Evolutionary conservation across 2,113 vertebrate species (phyloP).

Genomic region (Nanorana parkeri): DNA sequence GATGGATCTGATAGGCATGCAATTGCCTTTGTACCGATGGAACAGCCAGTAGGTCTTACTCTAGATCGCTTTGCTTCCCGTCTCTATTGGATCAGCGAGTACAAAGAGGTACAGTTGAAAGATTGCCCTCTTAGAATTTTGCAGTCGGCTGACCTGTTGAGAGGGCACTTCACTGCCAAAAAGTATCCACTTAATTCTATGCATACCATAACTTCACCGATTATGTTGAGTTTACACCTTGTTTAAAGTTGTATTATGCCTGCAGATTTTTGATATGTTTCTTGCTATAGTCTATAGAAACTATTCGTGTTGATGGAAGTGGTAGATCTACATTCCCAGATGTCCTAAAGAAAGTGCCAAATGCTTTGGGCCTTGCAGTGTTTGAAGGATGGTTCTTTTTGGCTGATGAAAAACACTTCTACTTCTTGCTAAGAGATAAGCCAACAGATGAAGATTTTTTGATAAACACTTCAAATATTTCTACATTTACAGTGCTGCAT

Average conservation of each 20-base stretch:
- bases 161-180: too few species aligned
- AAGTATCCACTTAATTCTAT: too few species aligned
- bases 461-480: conserved; percentile 63
- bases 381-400: conserved; percentile 84
- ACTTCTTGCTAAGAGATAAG: conserved; percentile 64
- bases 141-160: too few species aligned
- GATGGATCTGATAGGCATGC: conserved; percentile 78
- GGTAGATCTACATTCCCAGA: conserved; percentile 76
- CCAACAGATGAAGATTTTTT: conserved; percentile 67
- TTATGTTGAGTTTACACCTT: too few species aligned
- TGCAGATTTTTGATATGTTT: not conserved
- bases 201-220: too few species aligned
- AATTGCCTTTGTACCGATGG: conserved; percentile 74
- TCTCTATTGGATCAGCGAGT: conserved; percentile 88
- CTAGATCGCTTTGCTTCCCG: conserved; percentile 78
- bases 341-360: conserved; percentile 67
- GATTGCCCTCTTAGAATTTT: too few species aligned
- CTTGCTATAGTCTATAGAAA: conserved; percentile 82
- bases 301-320: conserved; percentile 76
- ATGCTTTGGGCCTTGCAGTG: conserved; percentile 71
- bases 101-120: conserved; percentile 75
- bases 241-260: too few species aligned
- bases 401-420: conserved; percentile 74
- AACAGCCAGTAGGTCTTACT: conserved; percentile 78
- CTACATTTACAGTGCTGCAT: conserved; percentile 74